Conservation (phyloP, 2,797 vertebrate genomes). For the Gallinago stenura region DNA sequence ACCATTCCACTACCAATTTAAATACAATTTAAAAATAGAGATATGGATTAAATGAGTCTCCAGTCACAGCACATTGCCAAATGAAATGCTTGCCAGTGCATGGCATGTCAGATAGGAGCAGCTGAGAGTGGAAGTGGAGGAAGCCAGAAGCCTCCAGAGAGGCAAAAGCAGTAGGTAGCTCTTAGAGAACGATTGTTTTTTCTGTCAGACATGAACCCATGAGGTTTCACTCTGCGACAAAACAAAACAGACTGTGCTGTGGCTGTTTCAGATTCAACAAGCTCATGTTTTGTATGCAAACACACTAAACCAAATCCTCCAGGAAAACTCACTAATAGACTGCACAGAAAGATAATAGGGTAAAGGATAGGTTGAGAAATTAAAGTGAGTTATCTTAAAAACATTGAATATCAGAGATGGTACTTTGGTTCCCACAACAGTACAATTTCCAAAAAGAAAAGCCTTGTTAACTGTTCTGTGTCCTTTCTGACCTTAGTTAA, state of each 20-base stretch:
- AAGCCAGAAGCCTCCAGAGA: neutral
- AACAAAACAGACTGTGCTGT: neutral
- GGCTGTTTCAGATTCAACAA: neutral
- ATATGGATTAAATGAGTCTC: neutral
- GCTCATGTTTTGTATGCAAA: conserved; percentile 3
- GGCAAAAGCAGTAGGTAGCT: neutral
- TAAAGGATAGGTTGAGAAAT: conserved; percentile 8
- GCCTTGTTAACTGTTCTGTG: neutral
- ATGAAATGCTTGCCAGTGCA: neutral
- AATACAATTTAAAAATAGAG: conserved; percentile 8
- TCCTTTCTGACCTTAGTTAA: conserved; percentile 24
- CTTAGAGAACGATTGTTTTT: neutral
- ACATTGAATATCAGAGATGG: neutral
- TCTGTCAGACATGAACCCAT: neutral
- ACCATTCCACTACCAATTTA: neutral
- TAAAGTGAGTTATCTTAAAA: conserved; percentile 12
- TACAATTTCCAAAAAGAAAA: neutral
- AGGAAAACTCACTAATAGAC: conserved; percentile 13
- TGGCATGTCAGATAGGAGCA: neutral
- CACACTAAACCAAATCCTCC: neutral
- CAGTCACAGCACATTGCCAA: neutral
- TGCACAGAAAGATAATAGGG: neutral
- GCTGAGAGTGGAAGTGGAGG: neutral
- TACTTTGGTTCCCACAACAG: neutral
- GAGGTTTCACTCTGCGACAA: neutral